Evolutionary conservation across 1,140 invertebrate species (phyloP), one percentile per base, ranked within the genome.

Genomic region (Leptinotarsa undecemlineata): DNA sequence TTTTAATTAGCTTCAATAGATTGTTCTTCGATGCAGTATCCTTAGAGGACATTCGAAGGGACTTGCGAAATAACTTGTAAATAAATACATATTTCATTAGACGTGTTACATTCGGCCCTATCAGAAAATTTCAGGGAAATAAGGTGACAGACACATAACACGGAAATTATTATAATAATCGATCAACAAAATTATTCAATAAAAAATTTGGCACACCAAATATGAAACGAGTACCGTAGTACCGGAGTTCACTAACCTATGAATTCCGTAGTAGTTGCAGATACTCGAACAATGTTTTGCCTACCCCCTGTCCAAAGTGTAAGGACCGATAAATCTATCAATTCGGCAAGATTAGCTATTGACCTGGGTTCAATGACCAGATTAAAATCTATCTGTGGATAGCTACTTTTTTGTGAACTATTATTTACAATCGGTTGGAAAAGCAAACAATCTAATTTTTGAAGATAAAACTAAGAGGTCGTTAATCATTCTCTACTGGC

Each of bases 311-410:
- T 67, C n/a, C 42, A 26, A 67, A 67, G 64, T 67, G 19, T 42
- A 67, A 21, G 20, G 26, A n/a, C 23, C 64, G 19, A 67, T 42
- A 67, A 67, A 67, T 23, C 64, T 23, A 67, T 42, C 64, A 67
- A 67, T 67, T 67, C 26, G 64, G 64, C 64, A 67, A 67, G 64
- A 67, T 67, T 57, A 57, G 51, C 51, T 57, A 17, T 57, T 57
- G 51, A 57, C 51, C 15, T 11, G 64, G 15, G 64, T 67, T 67
- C 64, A 67, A 13, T 67, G 64, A 67, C 20, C 64, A n/a, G 11
- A 23, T n/a, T 33, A 15, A 67, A 33, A 67, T 67, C 15, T 57
- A n/a, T 57, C 51, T 57, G 2, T 57, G 8, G 8, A 42, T 42
- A 42, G 33, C 11, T 33, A 11, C 33, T 42, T 42, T 42, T 42